Percentiles rank a stretch among this genome's conserved stretches.
phyloP scores from a whole-genome alignment of 2,113 vertebrate genomes.

The Misgurnus anguillicaudatus region DNA sequence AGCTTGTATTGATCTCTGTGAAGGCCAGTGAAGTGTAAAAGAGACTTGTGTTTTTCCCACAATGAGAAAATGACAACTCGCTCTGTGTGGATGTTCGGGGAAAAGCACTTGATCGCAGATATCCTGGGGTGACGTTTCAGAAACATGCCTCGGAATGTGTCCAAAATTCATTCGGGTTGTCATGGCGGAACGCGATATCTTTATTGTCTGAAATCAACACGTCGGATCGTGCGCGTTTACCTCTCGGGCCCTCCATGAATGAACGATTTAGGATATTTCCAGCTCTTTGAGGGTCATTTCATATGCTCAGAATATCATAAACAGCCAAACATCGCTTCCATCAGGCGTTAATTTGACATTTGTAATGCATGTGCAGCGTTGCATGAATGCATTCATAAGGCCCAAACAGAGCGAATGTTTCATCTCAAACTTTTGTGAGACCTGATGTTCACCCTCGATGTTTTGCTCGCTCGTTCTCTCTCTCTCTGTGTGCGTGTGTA shows the following conservation, averaged over 20 bases:
- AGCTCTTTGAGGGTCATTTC: slow-evolving; percentile 20
- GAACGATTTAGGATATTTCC: neutral
- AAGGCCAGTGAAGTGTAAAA: slow-evolving; percentile 51
- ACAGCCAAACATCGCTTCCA: slow-evolving; percentile 13
- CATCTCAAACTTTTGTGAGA: slow-evolving; percentile 35
- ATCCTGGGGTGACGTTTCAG: slow-evolving; percentile 15
- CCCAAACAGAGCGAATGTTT: neutral
- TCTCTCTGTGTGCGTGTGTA: slow-evolving; percentile 23
- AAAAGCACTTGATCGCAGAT: slow-evolving; percentile 32
- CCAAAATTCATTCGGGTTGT: slow-evolving; percentile 23
- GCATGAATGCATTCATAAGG: slow-evolving; percentile 45
- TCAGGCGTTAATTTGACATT: slow-evolving; percentile 45
- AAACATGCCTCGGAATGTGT: slow-evolving; percentile 8
- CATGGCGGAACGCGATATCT: slow-evolving; percentile 7
- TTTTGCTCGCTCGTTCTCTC: neutral
- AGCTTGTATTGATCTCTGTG: slow-evolving; percentile 57
- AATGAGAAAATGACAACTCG: slow-evolving; percentile 19
- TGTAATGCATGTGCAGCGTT: slow-evolving; percentile 36
- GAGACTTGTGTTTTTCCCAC: slow-evolving; percentile 33
- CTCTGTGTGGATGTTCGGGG: neutral
- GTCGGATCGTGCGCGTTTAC: neutral
- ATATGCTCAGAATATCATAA: slow-evolving; percentile 28
- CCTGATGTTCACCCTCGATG: slow-evolving; percentile 29
- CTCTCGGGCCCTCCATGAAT: neutral
- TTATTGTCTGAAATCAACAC: slow-evolving; percentile 20